Evolutionary conservation across 2,888 invertebrate species (phyloP).

Genomic region (Argynnis bischoffii): DNA sequence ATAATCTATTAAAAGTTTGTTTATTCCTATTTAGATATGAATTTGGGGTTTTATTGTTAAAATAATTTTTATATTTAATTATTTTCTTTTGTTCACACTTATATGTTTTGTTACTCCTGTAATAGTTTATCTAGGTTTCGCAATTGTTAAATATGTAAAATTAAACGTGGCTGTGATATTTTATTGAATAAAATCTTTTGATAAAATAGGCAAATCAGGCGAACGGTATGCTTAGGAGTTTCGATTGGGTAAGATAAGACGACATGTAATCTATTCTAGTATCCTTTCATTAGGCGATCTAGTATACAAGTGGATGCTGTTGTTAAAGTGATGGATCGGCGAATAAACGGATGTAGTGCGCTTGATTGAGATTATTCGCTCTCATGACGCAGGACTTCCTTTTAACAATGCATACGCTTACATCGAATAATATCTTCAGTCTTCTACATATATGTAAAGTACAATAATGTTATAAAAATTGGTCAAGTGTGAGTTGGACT

Average conservation of each 20-base stretch:
- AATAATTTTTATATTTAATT: not conserved
- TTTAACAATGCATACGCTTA: conserved; percentile 26
- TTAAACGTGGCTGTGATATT: too few relatives aligned
- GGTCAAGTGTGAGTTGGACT: too few relatives aligned
- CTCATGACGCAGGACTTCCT: conserved; percentile 43
- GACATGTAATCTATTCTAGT: conserved; percentile 12
- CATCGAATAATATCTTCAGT: not conserved
- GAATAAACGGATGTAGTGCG: conserved; percentile 52
- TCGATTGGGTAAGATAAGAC: conserved; percentile 6
- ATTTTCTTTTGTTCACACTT: not conserved
- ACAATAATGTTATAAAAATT: not conserved
- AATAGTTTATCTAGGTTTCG: too few relatives aligned
- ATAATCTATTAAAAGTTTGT: not conserved
- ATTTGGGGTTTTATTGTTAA: too few relatives aligned
- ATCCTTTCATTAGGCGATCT: conserved; percentile 18
- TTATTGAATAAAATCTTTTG: too few relatives aligned
- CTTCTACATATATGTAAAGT: not conserved
- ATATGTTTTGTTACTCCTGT: too few relatives aligned
- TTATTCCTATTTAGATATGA: not conserved
- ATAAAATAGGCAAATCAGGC: too few relatives aligned
- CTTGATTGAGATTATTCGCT: conserved; percentile 41
- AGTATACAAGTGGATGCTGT: conserved; percentile 23
- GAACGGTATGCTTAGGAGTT: too few relatives aligned
- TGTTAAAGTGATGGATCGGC: conserved; percentile 61
- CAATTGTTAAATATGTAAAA: too few relatives aligned